Evolutionary conservation across 2,797 vertebrate species (phyloP), one percentile per base, ranked within the genome.

Genomic region (Alca torda): DNA sequence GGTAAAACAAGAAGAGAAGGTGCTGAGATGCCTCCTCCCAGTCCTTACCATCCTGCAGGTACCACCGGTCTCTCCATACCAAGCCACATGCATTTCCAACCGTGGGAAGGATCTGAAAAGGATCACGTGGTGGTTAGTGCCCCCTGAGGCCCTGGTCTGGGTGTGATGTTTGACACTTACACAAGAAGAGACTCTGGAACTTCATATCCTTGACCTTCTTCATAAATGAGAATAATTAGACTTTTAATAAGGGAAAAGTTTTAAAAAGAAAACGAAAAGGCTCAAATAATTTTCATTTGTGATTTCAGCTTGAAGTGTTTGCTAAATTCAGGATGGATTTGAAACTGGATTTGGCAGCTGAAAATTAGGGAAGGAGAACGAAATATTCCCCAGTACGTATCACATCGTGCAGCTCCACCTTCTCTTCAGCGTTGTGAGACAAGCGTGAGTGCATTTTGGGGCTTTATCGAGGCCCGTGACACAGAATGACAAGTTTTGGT

Each of bases 161-260:
- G 6, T 51, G 0, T 0, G 33, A 10, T 17, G 3, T 4, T 70
- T 78, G 31, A 39, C 31, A 41, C 3, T 13, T 23, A 35, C 14
- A 13, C 2, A 2, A 7, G 16, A 78, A 39, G 18, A 53, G 43
- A 31, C 31, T 30, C 48, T 63, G 28, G 28, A 67, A 28, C 13
- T 83, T 41, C 45, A 16, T 41, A 72, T 30, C 21, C 10, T 39
- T 53, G 25, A 74, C 4, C 6, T 78, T 82, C 46, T 24, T 73
- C 5, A 11, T 39, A 50, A 68, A 28, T 67, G 39, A 63, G 35
- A 77, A 48, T 67, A 67, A 8, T 46, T 30, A 64, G 28, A 18
- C 2, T 69, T 80, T 76, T 73, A 18, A 45, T 16, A 68, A 64
- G 25, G 20, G 11, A 64, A 76, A 86, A 35, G 10, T 19, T 43